phyloP scores from a whole-genome alignment of 2,113 vertebrate genomes.

The Bos indicus region DNA sequence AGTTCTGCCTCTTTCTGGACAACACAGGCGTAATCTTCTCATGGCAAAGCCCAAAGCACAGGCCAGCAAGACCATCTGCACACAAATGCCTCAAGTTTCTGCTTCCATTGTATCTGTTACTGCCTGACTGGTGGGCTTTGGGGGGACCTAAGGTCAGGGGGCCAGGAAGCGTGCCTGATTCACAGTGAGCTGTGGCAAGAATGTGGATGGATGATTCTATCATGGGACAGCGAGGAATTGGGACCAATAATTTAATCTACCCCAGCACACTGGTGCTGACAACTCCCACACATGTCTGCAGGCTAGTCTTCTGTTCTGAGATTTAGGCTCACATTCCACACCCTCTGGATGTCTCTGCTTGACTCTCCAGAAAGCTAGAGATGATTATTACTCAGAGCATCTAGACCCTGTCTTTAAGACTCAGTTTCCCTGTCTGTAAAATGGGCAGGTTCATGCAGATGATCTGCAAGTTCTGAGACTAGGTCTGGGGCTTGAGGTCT shows the following conservation, averaged over 20 bases:
- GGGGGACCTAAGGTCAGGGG: not conserved
- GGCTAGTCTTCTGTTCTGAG: not conserved
- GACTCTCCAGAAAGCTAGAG: not conserved
- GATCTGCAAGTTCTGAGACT: not conserved
- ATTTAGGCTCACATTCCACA: fast-evolving
- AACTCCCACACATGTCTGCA: fast-evolving
- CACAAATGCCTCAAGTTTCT: not conserved
- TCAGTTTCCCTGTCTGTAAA: not conserved
- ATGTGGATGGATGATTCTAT: not conserved
- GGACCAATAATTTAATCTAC: not conserved
- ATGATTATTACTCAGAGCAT: fast-evolving
- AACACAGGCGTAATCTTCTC: fast-evolving
- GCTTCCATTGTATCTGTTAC: fast-evolving
- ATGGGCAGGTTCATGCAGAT: not conserved
- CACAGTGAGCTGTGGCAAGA: not conserved
- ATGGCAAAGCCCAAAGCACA: not conserved
- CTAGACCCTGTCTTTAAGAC: not conserved
- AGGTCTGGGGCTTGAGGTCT: not conserved
- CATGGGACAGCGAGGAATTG: fast-evolving
- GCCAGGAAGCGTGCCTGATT: fast-evolving
- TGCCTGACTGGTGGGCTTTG: fast-evolving
- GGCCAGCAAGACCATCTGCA: not conserved
- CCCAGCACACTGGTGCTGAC: not conserved
- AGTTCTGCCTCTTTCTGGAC: not conserved
- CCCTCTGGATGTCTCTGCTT: fast-evolving